Conservation (phyloP, 2,888 invertebrate genomes). For the Creontiades dilutus region DNA sequence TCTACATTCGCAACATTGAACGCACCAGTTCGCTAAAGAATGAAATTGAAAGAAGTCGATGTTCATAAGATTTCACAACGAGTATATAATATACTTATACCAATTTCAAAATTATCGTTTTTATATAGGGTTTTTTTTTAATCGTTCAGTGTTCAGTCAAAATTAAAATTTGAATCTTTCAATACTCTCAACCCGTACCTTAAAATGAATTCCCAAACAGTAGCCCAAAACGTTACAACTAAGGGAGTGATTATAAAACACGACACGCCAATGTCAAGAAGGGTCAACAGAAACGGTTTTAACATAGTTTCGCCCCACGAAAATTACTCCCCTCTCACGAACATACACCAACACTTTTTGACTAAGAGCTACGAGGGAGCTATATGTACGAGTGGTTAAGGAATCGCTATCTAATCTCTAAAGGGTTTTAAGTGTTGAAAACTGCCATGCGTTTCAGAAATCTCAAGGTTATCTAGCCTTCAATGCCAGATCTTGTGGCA, state of each 20-base stretch:
- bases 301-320: neutral
- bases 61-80: no score
- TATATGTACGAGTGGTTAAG: neutral
- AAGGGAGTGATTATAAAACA: constrained; percentile 80
- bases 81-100: no score
- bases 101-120: no score
- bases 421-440: neutral
- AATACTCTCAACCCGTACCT: constrained; percentile 76
- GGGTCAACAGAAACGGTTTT: neutral
- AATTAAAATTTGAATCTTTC: no score
- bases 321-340: neutral
- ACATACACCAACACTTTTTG: constrained; percentile 1
- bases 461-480: neutral
- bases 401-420: neutral
- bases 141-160: no score
- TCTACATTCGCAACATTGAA: no score
- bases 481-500: neutral
- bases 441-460: neutral
- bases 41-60: no score
- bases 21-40: no score
- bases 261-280: constrained; percentile 79
- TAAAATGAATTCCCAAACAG: constrained; percentile 81
- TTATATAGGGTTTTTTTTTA: no score
- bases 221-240: constrained; percentile 81
- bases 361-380: neutral